A percentile compares a stretch with the other conserved stretches of the same genome.
phyloP scores from a whole-genome alignment of 2,113 vertebrate species.

The Crotalus helleri region DNA sequence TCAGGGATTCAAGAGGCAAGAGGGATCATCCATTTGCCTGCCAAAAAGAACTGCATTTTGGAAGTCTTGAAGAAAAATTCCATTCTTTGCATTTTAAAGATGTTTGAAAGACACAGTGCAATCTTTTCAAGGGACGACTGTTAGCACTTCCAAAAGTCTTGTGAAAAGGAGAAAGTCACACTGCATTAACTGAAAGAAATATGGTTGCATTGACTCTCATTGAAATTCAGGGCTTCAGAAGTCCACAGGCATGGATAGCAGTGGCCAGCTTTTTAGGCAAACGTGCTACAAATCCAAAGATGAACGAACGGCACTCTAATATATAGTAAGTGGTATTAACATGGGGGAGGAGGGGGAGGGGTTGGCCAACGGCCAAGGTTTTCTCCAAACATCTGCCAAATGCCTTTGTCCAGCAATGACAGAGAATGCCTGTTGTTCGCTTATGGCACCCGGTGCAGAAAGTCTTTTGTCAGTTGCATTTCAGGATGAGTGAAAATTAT shows the following conservation, averaged over 20 bases:
- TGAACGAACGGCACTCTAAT: too few species aligned
- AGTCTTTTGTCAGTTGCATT: neutral
- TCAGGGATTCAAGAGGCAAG: neutral
- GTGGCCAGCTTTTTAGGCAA: neutral
- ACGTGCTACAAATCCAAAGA: neutral
- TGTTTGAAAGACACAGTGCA: neutral
- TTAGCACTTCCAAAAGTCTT: neutral
- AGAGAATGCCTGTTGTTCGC: neutral
- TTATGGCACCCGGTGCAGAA: neutral
- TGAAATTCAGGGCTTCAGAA: neutral
- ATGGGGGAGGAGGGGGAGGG: neutral
- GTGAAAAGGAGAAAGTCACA: neutral
- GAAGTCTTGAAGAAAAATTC: neutral
- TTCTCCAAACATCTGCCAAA: neutral
- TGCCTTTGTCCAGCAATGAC: neutral
- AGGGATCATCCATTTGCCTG: neutral
- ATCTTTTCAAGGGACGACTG: neutral
- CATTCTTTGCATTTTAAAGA: neutral
- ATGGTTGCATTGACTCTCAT: neutral
- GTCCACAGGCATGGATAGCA: neutral
- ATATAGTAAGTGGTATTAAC: neutral
- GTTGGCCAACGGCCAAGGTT: neutral
- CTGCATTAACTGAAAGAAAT: neutral
- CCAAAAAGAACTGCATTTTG: neutral
- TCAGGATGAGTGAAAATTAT: neutral